Conservation (phyloP, 2,797 vertebrate genomes). For the Borostomias antarcticus region DNA sequence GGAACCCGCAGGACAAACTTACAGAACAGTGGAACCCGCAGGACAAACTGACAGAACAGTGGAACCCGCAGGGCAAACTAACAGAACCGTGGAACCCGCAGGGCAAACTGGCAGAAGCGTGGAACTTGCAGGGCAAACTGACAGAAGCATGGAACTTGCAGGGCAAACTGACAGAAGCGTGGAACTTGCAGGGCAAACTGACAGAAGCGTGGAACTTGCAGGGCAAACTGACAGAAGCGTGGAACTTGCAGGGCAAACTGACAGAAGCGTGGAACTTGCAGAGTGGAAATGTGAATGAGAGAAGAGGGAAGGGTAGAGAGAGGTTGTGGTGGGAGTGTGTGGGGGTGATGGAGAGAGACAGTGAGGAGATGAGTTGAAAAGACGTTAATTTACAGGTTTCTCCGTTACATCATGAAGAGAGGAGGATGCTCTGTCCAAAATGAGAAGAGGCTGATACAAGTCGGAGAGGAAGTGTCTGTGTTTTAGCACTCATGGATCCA, state of each 20-base stretch:
- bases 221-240: too few species aligned
- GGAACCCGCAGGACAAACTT: too few species aligned
- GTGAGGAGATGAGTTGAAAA: neutral
- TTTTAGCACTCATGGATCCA: slow-evolving; percentile 73
- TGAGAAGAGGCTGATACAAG: slow-evolving; percentile 76
- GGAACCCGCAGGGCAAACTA: too few species aligned
- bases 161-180: too few species aligned
- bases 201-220: too few species aligned
- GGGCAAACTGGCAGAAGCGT: too few species aligned
- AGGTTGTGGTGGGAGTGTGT: slow-evolving; percentile 18
- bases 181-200: too few species aligned
- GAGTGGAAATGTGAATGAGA: neutral
- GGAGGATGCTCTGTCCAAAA: slow-evolving; percentile 67
- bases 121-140: too few species aligned
- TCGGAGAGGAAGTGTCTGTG: slow-evolving; percentile 60
- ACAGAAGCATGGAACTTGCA: too few species aligned
- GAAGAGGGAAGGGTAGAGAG: slow-evolving; percentile 34
- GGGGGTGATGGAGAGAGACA: neutral
- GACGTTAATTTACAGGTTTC: slow-evolving; percentile 56
- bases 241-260: slow-evolving; percentile 4
- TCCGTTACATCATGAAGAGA: slow-evolving; percentile 62
- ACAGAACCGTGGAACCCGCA: too few species aligned
- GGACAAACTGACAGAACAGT: too few species aligned
- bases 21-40: too few species aligned
- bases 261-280: neutral